Evolutionary conservation across 2,113 vertebrate genomes (phyloP).

Genomic region (Sebastes schlegelii): DNA sequence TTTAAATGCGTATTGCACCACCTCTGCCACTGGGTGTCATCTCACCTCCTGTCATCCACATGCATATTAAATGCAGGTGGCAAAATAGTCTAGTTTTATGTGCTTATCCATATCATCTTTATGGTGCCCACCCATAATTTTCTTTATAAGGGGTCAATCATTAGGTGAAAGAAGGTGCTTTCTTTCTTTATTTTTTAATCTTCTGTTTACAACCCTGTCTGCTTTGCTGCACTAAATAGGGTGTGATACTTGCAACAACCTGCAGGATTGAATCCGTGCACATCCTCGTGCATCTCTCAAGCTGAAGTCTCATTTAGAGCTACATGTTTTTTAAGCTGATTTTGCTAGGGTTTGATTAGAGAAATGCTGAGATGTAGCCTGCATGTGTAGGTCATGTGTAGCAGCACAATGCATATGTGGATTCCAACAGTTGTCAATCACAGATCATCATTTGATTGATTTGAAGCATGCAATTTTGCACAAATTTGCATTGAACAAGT

Average conservation of each 20-base stretch:
- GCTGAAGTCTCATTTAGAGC: too few relatives aligned
- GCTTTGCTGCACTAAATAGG: background rate
- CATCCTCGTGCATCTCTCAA: background rate
- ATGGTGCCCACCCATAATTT: background rate
- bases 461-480: too few relatives aligned
- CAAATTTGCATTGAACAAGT: too few relatives aligned
- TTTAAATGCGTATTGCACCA: conserved; percentile 1
- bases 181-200: background rate
- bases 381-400: background rate
- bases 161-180: background rate
- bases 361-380: too few relatives aligned
- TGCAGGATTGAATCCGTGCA: background rate
- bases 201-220: background rate
- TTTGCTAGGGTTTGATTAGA: too few relatives aligned
- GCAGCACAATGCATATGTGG: background rate
- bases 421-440: too few relatives aligned
- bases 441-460: too few relatives aligned
- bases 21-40: background rate
- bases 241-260: background rate
- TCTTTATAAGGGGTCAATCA: background rate
- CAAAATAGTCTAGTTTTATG: background rate
- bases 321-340: too few relatives aligned
- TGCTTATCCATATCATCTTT: background rate
- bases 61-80: background rate
- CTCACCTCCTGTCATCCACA: background rate